Base-by-base conservation (phyloP, 2,113 vertebrate genomes). In the Trematomus loennbergii region DNA sequence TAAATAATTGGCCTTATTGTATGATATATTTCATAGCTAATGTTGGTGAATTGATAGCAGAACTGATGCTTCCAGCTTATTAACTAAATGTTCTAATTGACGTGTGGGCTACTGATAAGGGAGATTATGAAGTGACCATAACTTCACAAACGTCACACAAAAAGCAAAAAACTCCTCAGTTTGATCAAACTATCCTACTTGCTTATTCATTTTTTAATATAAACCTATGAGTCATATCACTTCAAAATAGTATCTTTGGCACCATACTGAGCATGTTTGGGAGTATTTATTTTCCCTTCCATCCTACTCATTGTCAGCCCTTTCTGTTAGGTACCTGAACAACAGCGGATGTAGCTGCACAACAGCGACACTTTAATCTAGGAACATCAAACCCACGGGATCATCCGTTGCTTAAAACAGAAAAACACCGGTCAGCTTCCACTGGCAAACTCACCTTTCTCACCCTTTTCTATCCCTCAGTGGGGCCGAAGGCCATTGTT, bases 401-500 rank as follows among this genome's bases (percentile, higher is more conserved):
- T 86, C 85, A 75, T 79, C 83, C 50, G 1, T 62, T 49, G 80
- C 69, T 66, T 64, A 80, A 88, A 93, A 91, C 74, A 92, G 80
- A 77, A 90, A 91, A 89, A 86, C 80, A 82, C 76, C 33, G 5
- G 80, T 70, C 65, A 55, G 64, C 85, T 46, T 52, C 81, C 79
- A 87, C 75, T 91, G 82, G 83, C 80, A 54, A 71, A 78, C 87
- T 92, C 91, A 90, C 91, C 92, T 93, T 93, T 93, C 93, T 90
- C 92, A 94, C 84, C 91, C 89, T 93, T 91, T 91, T 71, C 87
- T 70, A 89, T 90, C 54, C 85, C 88, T 85, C 86, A 87, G 33
- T n/a, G 91, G 87, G 78, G 68, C 66, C 50, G 25, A 54, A 72
- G 70, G 72, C 93, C 86, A 93, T 95, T 95, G 93, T 95, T 93